These are phyloP conservation scores for Cyprinodon tularosa DNA, from an alignment of 2,113 vertebrate genomes.

Conservation along the genomic window DNA sequence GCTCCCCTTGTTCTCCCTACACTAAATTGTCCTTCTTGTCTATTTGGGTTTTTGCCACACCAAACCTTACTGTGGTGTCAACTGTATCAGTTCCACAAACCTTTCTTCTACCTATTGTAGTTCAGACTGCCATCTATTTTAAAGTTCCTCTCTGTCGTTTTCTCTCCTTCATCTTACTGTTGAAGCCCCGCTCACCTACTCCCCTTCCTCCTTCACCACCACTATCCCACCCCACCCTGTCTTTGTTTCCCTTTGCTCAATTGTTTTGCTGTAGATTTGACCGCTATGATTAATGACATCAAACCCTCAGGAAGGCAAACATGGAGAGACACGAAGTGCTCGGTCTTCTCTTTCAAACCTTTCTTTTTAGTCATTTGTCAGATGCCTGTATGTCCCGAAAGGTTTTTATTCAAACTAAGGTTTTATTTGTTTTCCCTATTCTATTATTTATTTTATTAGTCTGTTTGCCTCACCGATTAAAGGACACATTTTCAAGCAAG, in stretches of 20 bases:
- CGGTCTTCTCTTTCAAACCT: slow-evolving; percentile 51
- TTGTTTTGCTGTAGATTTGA: slow-evolving; percentile 76
- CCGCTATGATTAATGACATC: slow-evolving; percentile 76
- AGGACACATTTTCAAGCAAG: no score
- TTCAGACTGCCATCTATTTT: slow-evolving; percentile 39
- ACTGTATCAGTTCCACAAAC: slow-evolving; percentile 36
- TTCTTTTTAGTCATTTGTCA: slow-evolving; percentile 28
- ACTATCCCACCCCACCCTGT: slow-evolving; percentile 10
- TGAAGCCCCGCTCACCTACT: slow-evolving; percentile 54
- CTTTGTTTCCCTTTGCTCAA: slow-evolving; percentile 65
- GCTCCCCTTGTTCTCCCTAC: slow-evolving; percentile 39
- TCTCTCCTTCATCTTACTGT: slow-evolving; percentile 41
- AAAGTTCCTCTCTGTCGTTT: slow-evolving; percentile 7
- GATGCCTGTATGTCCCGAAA: not conserved
- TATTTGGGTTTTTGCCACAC: slow-evolving; percentile 66
- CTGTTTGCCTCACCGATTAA: no score
- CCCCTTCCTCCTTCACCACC: slow-evolving; percentile 1
- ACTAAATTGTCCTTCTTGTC: slow-evolving; percentile 26
- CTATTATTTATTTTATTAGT: no score
- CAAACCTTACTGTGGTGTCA: slow-evolving; percentile 62
- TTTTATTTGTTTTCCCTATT: no score
- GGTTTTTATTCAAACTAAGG: no score
- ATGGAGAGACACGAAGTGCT: slow-evolving; percentile 51
- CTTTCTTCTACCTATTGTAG: slow-evolving; percentile 39
- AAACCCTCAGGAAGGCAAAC: slow-evolving; percentile 73